Conservation (phyloP, 1,140 invertebrate species). For the Lepeophtheirus salmonis region DNA sequence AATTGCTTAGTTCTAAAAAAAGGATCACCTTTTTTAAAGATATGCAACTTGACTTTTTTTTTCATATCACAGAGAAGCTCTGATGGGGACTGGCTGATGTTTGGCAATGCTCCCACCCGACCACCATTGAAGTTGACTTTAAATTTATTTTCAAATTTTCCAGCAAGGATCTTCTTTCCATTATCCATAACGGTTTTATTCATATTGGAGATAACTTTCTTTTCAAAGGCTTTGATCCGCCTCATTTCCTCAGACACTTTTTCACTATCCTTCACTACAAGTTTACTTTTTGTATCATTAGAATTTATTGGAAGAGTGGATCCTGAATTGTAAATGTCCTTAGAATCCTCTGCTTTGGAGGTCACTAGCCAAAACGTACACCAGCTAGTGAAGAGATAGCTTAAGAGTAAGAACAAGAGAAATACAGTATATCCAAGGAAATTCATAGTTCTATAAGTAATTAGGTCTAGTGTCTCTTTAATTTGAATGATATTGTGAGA, state of each 20-base stretch:
- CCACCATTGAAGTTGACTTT: conserved; percentile 5
- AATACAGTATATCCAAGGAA: too few relatives aligned
- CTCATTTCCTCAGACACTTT: neutral
- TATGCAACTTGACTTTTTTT: neutral
- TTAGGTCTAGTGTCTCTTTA: too few relatives aligned
- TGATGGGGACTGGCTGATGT: neutral
- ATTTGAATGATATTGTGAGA: too few relatives aligned
- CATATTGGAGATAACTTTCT: conserved; percentile 4
- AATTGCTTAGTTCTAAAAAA: conserved; percentile 6
- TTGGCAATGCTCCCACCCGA: too few relatives aligned
- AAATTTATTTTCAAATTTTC: neutral
- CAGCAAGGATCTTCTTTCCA: conserved; percentile 1
- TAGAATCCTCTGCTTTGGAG: too few relatives aligned
- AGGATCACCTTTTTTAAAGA: neutral
- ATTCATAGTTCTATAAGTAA: too few relatives aligned
- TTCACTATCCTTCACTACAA: neutral
- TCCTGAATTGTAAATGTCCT: too few relatives aligned
- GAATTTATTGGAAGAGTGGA: neutral
- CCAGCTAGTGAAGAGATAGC: too few relatives aligned
- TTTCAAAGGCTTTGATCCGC: conserved; percentile 3
- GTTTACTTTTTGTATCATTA: neutral
- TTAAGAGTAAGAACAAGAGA: too few relatives aligned
- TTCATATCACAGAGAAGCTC: conserved; percentile 3
- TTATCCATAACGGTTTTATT: neutral
- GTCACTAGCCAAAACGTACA: too few relatives aligned